Base-by-base conservation (phyloP, 2,113 vertebrate genomes). In the Ancistrus triradiatus region DNA sequence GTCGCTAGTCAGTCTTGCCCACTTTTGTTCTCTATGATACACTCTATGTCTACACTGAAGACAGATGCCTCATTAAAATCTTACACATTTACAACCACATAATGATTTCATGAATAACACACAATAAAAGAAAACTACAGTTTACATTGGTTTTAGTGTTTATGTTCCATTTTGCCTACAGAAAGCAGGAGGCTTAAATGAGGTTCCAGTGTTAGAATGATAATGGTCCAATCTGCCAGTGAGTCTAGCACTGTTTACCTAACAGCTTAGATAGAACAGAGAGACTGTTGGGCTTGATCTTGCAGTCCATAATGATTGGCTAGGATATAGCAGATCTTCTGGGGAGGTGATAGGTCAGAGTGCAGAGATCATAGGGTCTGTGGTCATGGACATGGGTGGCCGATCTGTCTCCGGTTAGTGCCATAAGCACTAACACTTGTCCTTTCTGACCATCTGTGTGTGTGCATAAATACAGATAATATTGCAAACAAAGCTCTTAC, bases 181-280 rank as follows among this genome's bases (percentile, higher is more conserved):
- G 35, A 38, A 42, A 13, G 33, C 8, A 44, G 52, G 8, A 19
- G 14, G 52, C 61, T 72, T 50, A 15, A 57, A 72, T 47, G 27
- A 44, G 14, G 17, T 18, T 27, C 31, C 28, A 22, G 28, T 56
- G 24, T 65, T 69, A 65, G 49, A 69, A 56, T 60, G 35, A 61
- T 61, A 69, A 69, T 69, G 49, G 56, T 37, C 27, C 60, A 33
- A 74, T 74, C 66, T 69, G 61, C 51, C 66, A 68, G 42, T 55
- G 53, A 55, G 57, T 17, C 27, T 22, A 37, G 19, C 35, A 17
- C 6, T 74, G 66, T 74, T 69, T 65, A 69, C 56, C 50, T 61
- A 61, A 49, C 35, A 61, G 72, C 72, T 74, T 74, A 74, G 66
- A 42, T 44, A 58, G 63, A 38, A 35, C 50, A 57, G 40, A 60